These are phyloP conservation scores for Drosophila subquinaria DNA, from an alignment of 2,888 invertebrate species.

Conservation along the genomic window DNA sequence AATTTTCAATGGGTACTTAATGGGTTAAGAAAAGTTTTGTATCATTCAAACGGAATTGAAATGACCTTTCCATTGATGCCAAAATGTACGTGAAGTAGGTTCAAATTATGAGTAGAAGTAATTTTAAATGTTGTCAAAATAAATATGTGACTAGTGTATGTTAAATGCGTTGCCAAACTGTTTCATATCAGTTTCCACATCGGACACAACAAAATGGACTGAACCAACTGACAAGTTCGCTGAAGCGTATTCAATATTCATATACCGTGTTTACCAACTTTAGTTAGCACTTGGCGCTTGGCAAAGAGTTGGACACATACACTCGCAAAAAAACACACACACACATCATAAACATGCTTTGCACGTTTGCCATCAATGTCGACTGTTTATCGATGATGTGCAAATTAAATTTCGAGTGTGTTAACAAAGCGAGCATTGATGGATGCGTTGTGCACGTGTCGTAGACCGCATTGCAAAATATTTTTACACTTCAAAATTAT, in stretches of 20 bases:
- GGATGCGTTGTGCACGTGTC: constrained; percentile 73
- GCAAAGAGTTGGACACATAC: constrained; percentile 23
- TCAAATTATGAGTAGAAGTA: too few relatives aligned
- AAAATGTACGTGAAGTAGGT: too few relatives aligned
- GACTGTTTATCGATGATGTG: constrained; percentile 76
- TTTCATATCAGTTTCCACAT: constrained; percentile 18
- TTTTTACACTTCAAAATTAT: constrained; percentile 76
- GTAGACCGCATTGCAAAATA: constrained; percentile 71
- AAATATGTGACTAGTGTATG: too few relatives aligned
- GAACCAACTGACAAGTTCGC: constrained; percentile 25
- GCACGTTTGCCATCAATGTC: constrained; percentile 42
- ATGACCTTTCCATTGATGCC: too few relatives aligned
- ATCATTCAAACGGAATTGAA: too few relatives aligned
- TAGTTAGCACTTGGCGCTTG: constrained; percentile 30
- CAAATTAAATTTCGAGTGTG: constrained; percentile 70
- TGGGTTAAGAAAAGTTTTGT: too few relatives aligned
- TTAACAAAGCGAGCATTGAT: constrained; percentile 56
- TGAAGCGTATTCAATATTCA: constrained; percentile 52
- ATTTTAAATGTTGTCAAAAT: too few relatives aligned
- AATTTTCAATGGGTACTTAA: too few relatives aligned
- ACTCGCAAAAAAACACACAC: constrained; percentile 26
- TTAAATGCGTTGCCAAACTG: constrained; percentile 7
- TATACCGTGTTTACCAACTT: constrained; percentile 47
- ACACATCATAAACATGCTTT: constrained; percentile 44
- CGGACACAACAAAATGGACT: constrained; percentile 6